Conservation (phyloP, 37 sponge, comb jelly and placozoan species). For the Dysidea cf. avara region DNA sequence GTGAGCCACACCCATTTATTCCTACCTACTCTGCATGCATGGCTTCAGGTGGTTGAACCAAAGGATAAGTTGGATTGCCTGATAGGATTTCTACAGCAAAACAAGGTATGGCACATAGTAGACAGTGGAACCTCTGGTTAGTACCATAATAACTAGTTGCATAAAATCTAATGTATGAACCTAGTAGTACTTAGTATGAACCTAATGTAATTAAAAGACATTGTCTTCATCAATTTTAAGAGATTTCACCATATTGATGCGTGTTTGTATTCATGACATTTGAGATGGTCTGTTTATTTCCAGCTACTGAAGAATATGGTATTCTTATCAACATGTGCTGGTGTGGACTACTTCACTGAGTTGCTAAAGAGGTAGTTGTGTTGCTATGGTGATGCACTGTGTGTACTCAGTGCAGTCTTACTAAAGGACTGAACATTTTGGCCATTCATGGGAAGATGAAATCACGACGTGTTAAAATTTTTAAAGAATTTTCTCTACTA, state of each 20-base stretch:
- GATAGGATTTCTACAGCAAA: conserved; percentile 40
- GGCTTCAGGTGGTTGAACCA: conserved; percentile 22
- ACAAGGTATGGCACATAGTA: conserved; percentile 20
- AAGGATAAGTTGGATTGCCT: conserved; percentile 51
- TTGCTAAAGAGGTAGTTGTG: conserved; percentile 15
- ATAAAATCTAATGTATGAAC: no score
- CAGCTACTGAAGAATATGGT: conserved; percentile 69
- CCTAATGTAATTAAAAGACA: no score
- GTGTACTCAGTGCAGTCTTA: no score
- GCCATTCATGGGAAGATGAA: conserved; percentile 94
- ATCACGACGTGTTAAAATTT: conserved; percentile 60
- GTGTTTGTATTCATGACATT: no score
- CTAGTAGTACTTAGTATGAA: no score
- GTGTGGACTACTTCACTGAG: conserved; percentile 82
- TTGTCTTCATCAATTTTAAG: no score
- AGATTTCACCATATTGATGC: no score
- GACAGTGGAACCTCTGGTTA: no score
- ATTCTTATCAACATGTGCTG: conserved; percentile 96
- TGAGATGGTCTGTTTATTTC: no score
- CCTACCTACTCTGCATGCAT: background rate
- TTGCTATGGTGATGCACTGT: no score
- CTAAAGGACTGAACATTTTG: conserved; percentile 39
- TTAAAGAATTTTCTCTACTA: conserved; percentile 63
- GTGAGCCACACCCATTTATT: background rate
- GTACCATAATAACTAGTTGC: no score